Conservation (phyloP, 2,113 vertebrate species). For the Centropristis striata region DNA sequence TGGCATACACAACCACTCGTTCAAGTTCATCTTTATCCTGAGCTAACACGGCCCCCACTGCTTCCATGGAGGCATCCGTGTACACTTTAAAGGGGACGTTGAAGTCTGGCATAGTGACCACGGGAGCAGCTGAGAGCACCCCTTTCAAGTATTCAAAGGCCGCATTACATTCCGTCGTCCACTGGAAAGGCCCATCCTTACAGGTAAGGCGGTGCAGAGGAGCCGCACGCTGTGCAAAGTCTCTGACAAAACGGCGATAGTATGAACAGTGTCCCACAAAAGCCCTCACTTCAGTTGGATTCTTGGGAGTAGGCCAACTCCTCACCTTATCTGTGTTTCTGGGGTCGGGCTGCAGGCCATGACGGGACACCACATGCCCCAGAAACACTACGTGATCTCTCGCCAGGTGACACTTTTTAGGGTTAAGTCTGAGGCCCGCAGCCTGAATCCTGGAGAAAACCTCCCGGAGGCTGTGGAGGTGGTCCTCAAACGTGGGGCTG, state of each 20-base stretch:
- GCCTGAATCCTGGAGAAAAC: conserved; percentile 3
- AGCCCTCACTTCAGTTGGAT: background rate
- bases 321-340: background rate
- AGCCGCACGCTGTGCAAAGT: background rate
- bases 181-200: no score
- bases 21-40: background rate
- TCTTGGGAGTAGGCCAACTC: background rate
- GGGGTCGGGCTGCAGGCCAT: background rate
- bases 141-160: background rate
- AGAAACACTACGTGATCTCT: background rate
- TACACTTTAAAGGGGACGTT: background rate
- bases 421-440: background rate
- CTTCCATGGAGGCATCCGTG: background rate
- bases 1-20: conserved; percentile 11
- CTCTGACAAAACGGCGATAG: background rate
- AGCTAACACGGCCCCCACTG: conserved; percentile 10
- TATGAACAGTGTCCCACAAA: background rate
- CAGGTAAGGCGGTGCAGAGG: background rate
- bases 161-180: background rate
- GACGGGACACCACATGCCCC: background rate
- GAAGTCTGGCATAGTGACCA: no score
- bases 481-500: background rate
- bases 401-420: background rate
- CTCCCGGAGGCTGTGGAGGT: background rate
- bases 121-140: no score